phyloP scores from a whole-genome alignment of 1,140 invertebrate genomes.

The Phocides pigmalion region DNA sequence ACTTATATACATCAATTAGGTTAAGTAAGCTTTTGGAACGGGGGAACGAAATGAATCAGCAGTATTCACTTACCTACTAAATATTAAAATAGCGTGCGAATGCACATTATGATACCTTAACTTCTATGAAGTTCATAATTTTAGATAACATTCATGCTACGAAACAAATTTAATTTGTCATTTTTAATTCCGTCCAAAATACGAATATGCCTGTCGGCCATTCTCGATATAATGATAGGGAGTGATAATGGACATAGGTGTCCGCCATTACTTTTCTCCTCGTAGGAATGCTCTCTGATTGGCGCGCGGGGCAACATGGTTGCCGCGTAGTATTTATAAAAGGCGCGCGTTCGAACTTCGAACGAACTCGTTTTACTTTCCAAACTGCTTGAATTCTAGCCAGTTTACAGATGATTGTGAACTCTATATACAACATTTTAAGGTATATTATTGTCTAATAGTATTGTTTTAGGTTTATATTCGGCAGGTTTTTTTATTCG shows the following conservation, averaged over 20 bases:
- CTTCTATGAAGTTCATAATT: no score
- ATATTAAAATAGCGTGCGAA: no score
- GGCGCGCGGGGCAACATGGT: constrained; percentile 69
- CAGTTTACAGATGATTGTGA: constrained; percentile 11
- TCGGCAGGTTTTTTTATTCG: neutral
- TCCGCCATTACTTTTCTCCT: constrained; percentile 65
- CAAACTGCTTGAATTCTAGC: constrained; percentile 38
- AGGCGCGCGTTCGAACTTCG: constrained; percentile 49
- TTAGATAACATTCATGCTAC: no score
- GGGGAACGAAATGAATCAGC: no score
- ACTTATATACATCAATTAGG: no score
- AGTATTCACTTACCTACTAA: no score
- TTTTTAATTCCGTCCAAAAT: constrained; percentile 37
- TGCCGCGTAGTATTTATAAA: constrained; percentile 69
- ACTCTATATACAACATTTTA: constrained; percentile 26
- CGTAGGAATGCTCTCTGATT: constrained; percentile 59
- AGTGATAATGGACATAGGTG: constrained; percentile 64
- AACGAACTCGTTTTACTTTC: constrained; percentile 46
- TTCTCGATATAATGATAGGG: constrained; percentile 62
- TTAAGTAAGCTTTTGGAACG: no score
- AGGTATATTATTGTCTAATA: constrained; percentile 23
- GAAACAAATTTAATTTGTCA: constrained; percentile 21
- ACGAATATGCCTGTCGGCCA: constrained; percentile 36
- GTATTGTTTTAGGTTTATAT: neutral
- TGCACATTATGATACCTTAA: no score